These are phyloP conservation scores for Danaus chrysippus DNA, from an alignment of 2,888 invertebrate species.

Conservation along the genomic window DNA sequence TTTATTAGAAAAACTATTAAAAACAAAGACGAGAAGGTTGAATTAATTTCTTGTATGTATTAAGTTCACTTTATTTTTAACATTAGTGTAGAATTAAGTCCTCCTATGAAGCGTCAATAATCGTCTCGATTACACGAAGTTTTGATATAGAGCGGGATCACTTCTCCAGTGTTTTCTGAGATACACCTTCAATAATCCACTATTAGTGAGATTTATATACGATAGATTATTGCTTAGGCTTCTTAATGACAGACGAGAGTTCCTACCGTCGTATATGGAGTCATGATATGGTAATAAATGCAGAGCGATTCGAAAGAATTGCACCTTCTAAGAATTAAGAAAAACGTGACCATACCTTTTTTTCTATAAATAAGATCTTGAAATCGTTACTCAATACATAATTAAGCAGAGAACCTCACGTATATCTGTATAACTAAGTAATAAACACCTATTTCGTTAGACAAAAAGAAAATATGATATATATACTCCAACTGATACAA, in stretches of 20 bases:
- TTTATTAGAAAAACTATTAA: neutral
- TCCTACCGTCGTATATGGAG: conserved; percentile 59
- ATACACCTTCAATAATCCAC: conserved; percentile 73
- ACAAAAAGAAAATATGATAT: too few relatives aligned
- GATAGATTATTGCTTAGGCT: conserved; percentile 62
- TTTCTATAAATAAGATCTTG: neutral
- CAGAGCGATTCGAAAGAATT: conserved; percentile 32
- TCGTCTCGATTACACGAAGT: conserved; percentile 69
- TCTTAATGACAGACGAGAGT: conserved; percentile 66
- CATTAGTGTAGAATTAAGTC: conserved; percentile 20
- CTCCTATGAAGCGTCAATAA: conserved; percentile 70
- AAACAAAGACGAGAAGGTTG: neutral
- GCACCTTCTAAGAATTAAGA: neutral
- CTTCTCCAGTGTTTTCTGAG: conserved; percentile 69
- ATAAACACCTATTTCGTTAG: too few relatives aligned
- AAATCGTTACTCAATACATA: neutral
- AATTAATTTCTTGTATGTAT: too few relatives aligned
- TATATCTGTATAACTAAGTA: too few relatives aligned
- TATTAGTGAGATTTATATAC: conserved; percentile 76
- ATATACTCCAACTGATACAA: too few relatives aligned
- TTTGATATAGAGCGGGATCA: conserved; percentile 65
- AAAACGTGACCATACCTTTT: neutral
- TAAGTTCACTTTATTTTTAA: conserved; percentile 7
- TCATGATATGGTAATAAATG: conserved; percentile 49
- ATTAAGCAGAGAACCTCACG: too few relatives aligned